Percentiles rank a stretch among this genome's conserved stretches.
phyloP scores from a whole-genome alignment of 2,797 vertebrate species.

The Cottoperca gobio region DNA sequence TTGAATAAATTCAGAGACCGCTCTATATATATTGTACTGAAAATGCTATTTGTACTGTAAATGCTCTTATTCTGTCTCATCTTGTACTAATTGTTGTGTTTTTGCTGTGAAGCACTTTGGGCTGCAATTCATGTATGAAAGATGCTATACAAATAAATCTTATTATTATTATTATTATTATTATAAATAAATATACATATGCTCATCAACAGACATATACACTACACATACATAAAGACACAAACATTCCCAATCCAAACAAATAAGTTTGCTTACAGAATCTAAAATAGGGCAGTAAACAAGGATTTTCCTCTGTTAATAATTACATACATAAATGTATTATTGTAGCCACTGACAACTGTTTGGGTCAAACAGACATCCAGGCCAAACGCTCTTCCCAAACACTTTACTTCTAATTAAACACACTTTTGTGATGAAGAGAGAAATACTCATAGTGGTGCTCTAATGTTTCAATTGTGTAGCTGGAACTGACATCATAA shows the following conservation, averaged over 20 bases:
- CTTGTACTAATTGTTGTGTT: no score
- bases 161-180: no score
- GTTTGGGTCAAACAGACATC: conserved; percentile 44
- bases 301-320: conserved; percentile 52
- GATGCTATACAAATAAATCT: no score
- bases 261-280: conserved; percentile 26
- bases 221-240: conserved; percentile 1
- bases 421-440: conserved; percentile 13
- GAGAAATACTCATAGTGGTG: neutral
- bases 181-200: neutral
- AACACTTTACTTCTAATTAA: conserved; percentile 26
- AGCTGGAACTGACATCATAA: no score
- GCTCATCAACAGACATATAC: neutral
- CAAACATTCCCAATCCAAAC: conserved; percentile 34
- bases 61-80: no score
- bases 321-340: conserved; percentile 42
- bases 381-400: conserved; percentile 7
- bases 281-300: conserved; percentile 40
- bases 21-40: conserved; percentile 9
- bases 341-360: conserved; percentile 23
- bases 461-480: neutral
- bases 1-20: neutral
- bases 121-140: no score
- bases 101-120: no score
- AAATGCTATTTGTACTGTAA: no score